Percentiles rank a stretch among this genome's conserved stretches.
Evolutionary conservation across 2,113 vertebrate species (phyloP).

Genomic region (Columba livia): DNA sequence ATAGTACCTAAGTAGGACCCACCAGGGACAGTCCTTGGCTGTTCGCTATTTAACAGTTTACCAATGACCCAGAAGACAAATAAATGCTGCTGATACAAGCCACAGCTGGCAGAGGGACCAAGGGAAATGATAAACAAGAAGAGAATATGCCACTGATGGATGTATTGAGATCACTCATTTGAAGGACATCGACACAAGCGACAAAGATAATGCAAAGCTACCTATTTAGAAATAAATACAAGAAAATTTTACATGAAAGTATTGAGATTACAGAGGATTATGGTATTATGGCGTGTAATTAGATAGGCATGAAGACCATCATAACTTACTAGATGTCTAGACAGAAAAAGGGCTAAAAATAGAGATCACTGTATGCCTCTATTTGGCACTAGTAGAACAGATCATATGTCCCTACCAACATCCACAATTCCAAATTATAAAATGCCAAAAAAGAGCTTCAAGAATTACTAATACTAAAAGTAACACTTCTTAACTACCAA

Average conservation of each 20-base stretch:
- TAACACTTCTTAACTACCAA: background rate
- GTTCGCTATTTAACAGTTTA: background rate
- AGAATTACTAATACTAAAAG: background rate
- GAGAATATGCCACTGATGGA: background rate
- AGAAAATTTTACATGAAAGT: background rate
- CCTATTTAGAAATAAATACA: background rate
- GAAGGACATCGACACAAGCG: background rate
- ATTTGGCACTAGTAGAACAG: background rate
- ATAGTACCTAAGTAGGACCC: background rate
- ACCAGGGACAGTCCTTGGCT: background rate
- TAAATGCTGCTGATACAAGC: background rate
- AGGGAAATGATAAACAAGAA: background rate
- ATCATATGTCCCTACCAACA: background rate
- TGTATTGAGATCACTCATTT: background rate
- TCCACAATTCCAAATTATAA: background rate
- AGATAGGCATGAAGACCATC: background rate
- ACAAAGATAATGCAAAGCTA: background rate
- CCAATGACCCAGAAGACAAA: background rate
- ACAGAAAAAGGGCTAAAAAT: background rate
- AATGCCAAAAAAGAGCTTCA: background rate
- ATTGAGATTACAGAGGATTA: background rate
- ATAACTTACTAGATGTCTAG: background rate
- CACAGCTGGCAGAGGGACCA: background rate
- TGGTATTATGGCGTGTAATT: background rate
- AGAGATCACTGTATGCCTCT: background rate